Evolutionary conservation across 2,888 invertebrate genomes (phyloP).

Genomic region (Alloplasta piceator): DNA sequence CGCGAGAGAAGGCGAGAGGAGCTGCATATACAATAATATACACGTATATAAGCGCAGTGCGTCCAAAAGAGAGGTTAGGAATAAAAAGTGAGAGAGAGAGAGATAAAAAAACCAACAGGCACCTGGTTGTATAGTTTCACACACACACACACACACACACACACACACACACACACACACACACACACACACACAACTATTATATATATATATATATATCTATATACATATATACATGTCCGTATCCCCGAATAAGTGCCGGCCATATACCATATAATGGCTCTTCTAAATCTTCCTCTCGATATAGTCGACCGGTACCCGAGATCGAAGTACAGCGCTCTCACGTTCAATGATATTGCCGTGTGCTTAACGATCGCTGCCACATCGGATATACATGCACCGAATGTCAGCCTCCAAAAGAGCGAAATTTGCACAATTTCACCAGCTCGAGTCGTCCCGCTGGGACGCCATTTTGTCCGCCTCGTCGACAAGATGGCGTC

Average conservation of each 20-base stretch:
- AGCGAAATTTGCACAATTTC: too few relatives aligned
- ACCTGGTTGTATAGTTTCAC: conserved; percentile 1
- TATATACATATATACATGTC: background rate
- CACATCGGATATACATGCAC: too few relatives aligned
- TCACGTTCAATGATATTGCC: conserved; percentile 27
- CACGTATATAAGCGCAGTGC: background rate
- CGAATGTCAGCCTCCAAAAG: too few relatives aligned
- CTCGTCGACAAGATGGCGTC: too few relatives aligned
- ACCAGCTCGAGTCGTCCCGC: too few relatives aligned
- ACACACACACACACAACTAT: background rate
- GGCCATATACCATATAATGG: conserved; percentile 66
- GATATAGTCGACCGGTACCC: conserved; percentile 59
- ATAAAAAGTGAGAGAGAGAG: conserved; percentile 36
- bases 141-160: too few relatives aligned
- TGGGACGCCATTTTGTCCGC: too few relatives aligned
- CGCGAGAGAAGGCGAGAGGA: conserved; percentile 52
- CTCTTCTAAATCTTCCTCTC: conserved; percentile 68
- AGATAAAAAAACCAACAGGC: conserved; percentile 37
- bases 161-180: too few relatives aligned
- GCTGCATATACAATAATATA: conserved; percentile 37
- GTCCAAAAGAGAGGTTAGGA: conserved; percentile 16
- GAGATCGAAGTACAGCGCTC: conserved; percentile 42
- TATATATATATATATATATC: conserved; percentile 7
- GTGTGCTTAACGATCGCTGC: background rate
- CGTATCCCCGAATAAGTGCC: conserved; percentile 56